phyloP scores from a whole-genome alignment of 2,113 vertebrate species.

The Aldabrachelys gigantea region DNA sequence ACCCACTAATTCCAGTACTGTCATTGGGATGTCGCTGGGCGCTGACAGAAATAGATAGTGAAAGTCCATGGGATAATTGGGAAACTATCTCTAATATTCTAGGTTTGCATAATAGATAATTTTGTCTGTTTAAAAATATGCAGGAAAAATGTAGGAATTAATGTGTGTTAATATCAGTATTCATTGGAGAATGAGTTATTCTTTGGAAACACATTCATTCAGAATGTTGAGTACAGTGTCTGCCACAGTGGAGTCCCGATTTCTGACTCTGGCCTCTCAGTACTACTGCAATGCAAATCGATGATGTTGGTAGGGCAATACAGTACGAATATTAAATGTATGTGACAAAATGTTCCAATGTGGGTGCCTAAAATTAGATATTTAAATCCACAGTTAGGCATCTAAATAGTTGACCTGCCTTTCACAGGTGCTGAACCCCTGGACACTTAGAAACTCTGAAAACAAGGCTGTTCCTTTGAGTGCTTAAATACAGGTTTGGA shows the following conservation, averaged over 20 bases:
- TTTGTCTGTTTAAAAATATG: not conserved
- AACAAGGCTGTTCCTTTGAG: not conserved
- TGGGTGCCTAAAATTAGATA: not conserved
- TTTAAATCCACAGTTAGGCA: not conserved
- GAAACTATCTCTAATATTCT: not conserved
- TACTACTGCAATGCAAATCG: not conserved
- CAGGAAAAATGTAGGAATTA: not conserved
- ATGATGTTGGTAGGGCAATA: not conserved
- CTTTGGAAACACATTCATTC: not conserved
- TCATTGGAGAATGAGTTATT: not conserved
- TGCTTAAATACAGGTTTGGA: not conserved
- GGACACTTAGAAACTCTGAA: not conserved
- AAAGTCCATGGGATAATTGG: not conserved
- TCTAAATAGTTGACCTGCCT: not conserved
- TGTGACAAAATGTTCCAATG: not conserved
- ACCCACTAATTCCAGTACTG: not conserved
- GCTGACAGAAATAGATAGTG: not conserved
- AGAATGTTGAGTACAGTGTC: not conserved
- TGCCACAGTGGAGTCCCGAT: fast-evolving
- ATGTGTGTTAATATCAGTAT: not conserved
- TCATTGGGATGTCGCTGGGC: not conserved
- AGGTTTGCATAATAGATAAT: not conserved
- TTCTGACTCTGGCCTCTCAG: not conserved
- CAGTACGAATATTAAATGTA: not conserved
- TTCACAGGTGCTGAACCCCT: not conserved